Evolutionary conservation across 2,888 invertebrate species (phyloP).

Genomic region (Boloria selene): DNA sequence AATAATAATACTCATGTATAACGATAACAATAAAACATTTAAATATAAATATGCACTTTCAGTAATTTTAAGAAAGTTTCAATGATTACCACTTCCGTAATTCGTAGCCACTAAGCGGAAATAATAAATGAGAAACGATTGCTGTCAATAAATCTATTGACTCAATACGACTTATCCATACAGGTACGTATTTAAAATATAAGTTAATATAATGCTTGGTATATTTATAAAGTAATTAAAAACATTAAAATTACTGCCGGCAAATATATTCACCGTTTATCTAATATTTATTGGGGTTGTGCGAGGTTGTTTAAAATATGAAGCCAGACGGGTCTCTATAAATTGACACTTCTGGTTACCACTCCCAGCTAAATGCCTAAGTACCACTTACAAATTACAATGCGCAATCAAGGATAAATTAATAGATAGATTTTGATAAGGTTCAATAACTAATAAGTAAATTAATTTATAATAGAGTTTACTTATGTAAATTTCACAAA

Average conservation of each 20-base stretch:
- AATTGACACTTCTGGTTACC: slow-evolving; percentile 36
- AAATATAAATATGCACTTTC: slow-evolving; percentile 13
- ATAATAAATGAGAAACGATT: slow-evolving; percentile 21
- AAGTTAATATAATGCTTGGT: slow-evolving; percentile 6
- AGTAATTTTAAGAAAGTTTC: slow-evolving; percentile 20
- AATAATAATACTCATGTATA: neutral
- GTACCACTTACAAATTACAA: slow-evolving; percentile 33
- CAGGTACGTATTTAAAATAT: neutral
- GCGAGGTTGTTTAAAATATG: slow-evolving; percentile 25
- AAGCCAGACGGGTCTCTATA: slow-evolving; percentile 30
- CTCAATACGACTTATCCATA: slow-evolving; percentile 1
- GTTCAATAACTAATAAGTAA: neutral
- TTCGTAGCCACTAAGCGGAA: slow-evolving; percentile 23
- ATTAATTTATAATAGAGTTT: no score
- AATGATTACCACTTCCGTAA: slow-evolving; percentile 21
- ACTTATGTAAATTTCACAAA: no score
- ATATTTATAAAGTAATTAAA: slow-evolving; percentile 8
- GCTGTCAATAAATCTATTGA: slow-evolving; percentile 15
- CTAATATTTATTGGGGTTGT: neutral
- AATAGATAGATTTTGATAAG: slow-evolving; percentile 38
- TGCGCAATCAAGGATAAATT: slow-evolving; percentile 39
- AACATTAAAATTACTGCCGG: neutral
- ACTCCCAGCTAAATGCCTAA: slow-evolving; percentile 37
- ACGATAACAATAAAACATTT: slow-evolving; percentile 8
- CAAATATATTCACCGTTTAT: neutral